Evolutionary conservation across 2,113 vertebrate genomes (phyloP), one percentile per base, ranked within the genome.

Genomic region (Tinamus guttatus): DNA sequence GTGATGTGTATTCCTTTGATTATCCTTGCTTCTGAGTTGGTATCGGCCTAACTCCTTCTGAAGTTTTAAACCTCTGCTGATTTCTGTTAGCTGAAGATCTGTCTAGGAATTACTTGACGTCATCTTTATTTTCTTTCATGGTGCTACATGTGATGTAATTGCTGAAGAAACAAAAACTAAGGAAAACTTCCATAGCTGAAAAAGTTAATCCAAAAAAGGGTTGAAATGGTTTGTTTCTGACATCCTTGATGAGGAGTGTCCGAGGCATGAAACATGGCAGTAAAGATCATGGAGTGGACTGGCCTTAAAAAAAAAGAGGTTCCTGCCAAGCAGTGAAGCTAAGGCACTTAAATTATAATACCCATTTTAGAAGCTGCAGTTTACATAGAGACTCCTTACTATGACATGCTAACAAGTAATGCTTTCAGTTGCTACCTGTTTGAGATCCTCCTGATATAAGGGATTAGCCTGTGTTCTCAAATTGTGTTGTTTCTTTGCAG

Each of bases 401-500:
- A 21, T 51, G 32, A 18, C 45, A 70, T 49, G 41, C 10, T 74
- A 34, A 43, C 30, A 67, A 84, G 22, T 43, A 88, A 47, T 8
- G 21, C 10, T 67, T 64, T 86, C 51, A 65, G 7, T 18, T 84
- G 65, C 78, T 47, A 27, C 30, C 27, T 85, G 21, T 58, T 76
- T 84, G 28, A 81, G 12, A 85, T 58, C 17, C 25, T 90, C 49
- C 30, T 91, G 18, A 28, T 2, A 0, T 24, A 71, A 65, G 51
- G 60, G 49, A 81, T 52, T 94, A 95, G 80, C 67, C 9, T 64
- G 4, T 49, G 7, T 96, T 95, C 96, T 98, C 81, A 97, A 85
- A 30, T 64, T 94, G 70, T 87, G 27, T 97, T 97, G 28, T 96
- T 94, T 98, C 97, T 98, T 98, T 98, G 86, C 98, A 99, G 99